phyloP scores from a whole-genome alignment of 2,888 invertebrate genomes.

The Uropetala carovei region DNA sequence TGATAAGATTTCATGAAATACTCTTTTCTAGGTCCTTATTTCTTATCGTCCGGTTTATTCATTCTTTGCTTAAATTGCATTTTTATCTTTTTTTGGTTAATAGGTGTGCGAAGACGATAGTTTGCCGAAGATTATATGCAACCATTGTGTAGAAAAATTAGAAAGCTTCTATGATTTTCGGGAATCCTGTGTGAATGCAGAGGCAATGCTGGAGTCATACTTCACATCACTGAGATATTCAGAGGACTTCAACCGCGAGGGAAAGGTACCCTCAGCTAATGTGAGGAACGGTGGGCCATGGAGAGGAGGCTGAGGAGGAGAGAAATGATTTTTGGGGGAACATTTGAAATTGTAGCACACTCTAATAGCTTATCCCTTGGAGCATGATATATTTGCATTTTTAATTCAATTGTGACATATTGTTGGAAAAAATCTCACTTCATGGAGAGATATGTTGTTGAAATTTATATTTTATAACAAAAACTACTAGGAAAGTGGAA shows the following conservation, averaged over 20 bases:
- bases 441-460: background rate
- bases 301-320: constrained; percentile 64
- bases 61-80: background rate
- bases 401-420: background rate
- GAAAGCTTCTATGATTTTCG: constrained; percentile 81
- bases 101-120: constrained; percentile 83
- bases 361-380: constrained; percentile 5
- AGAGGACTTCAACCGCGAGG: constrained; percentile 79
- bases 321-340: constrained; percentile 58
- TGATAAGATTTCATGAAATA: too few relatives aligned
- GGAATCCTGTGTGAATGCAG: constrained; percentile 81
- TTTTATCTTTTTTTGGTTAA: constrained; percentile 64
- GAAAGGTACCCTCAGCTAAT: constrained; percentile 67
- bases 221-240: constrained; percentile 80
- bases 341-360: constrained; percentile 28
- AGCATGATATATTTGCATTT: constrained; percentile 29
- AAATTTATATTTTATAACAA: too few relatives aligned
- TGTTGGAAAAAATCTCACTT: background rate
- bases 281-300: constrained; percentile 62
- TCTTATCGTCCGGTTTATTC: too few relatives aligned
- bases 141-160: constrained; percentile 80
- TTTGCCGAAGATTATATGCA: constrained; percentile 83
- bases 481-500: constrained; percentile 42
- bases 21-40: too few relatives aligned
- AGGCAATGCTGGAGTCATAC: constrained; percentile 82